Percentiles rank a stretch among this genome's conserved stretches.
phyloP scores from a whole-genome alignment of 2,797 vertebrate species.

The Enteromius viviparus region DNA sequence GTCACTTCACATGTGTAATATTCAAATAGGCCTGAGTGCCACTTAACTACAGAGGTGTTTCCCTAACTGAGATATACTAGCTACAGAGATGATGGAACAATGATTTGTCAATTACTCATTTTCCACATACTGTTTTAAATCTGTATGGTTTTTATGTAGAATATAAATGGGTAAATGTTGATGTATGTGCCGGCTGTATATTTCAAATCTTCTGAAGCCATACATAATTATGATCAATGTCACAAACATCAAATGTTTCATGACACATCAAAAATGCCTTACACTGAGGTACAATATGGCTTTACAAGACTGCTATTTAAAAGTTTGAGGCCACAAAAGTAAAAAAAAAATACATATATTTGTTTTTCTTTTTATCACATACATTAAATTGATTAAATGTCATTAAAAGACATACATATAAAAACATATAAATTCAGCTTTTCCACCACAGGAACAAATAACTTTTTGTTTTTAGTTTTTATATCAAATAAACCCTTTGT shows the following conservation, averaged over 20 bases:
- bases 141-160: background rate
- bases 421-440: background rate
- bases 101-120: slow-evolving; percentile 45
- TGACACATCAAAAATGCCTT: background rate
- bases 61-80: slow-evolving; percentile 26
- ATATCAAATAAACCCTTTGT: too few species aligned
- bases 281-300: background rate
- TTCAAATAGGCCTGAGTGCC: slow-evolving; percentile 26
- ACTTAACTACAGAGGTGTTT: slow-evolving; percentile 48
- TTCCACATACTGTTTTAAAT: background rate
- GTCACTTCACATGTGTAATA: slow-evolving; percentile 28
- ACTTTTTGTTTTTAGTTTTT: background rate
- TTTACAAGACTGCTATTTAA: background rate
- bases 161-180: background rate
- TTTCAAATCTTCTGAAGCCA: background rate
- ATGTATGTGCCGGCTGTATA: background rate
- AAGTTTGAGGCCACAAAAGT: background rate
- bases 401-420: too few species aligned
- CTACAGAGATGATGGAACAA: slow-evolving; percentile 45
- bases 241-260: background rate
- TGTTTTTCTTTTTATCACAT: too few species aligned
- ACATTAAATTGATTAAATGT: background rate
- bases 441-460: background rate
- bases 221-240: background rate
- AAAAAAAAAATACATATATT: too few species aligned